phyloP scores from a whole-genome alignment of 2,797 vertebrate species.

The Onychomys arenicola region DNA sequence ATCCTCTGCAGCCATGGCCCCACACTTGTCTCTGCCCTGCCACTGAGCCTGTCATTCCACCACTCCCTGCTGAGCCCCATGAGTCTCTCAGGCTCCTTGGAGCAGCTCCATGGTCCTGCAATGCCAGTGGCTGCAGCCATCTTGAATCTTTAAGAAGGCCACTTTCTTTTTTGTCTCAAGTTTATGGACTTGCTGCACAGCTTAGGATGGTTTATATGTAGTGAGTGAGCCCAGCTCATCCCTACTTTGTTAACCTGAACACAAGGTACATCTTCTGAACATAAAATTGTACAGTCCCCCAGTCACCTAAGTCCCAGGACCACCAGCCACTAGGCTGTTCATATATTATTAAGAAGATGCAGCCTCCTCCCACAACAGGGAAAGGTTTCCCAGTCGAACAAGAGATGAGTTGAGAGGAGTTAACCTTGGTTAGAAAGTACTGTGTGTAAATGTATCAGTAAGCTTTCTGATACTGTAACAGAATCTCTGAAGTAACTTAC shows the following conservation, averaged over 20 bases:
- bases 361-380: not conserved
- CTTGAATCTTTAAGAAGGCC: not conserved
- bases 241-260: not conserved
- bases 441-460: not conserved
- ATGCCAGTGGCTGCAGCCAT: not conserved
- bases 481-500: not conserved
- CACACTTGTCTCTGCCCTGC: not conserved
- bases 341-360: not conserved
- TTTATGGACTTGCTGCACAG: slow-evolving; percentile 24
- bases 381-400: not conserved
- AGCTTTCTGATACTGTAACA: not conserved
- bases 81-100: not conserved
- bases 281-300: not conserved
- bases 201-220: not conserved
- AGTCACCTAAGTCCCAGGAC: not conserved
- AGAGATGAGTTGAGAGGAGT: not conserved
- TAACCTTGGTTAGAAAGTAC: slow-evolving; percentile 1
- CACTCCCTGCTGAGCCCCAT: not conserved
- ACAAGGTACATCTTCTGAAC: not conserved
- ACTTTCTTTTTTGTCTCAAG: not conserved
- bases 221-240: not conserved
- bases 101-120: not conserved
- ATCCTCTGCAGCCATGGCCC: not conserved
- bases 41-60: not conserved
- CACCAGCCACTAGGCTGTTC: not conserved